These are phyloP conservation scores for Tinamus major DNA, from an alignment of 2,797 vertebrate genomes.

Conservation along the genomic window DNA sequence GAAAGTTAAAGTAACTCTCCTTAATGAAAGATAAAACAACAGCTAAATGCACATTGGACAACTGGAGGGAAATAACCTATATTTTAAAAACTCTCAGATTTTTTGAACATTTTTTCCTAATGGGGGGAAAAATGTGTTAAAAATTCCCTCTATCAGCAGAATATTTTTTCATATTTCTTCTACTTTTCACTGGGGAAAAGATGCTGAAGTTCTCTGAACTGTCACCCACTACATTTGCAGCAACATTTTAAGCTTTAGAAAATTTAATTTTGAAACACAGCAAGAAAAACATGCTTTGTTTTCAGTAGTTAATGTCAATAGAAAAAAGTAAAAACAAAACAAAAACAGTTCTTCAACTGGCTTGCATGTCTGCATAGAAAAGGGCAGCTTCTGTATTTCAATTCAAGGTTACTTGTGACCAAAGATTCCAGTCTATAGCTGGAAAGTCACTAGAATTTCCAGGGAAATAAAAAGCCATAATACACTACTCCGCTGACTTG, in stretches of 20 bases:
- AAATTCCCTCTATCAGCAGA: background rate
- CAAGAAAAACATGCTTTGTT: background rate
- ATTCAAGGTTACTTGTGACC: background rate
- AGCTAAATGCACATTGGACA: background rate
- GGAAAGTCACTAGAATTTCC: conserved; percentile 38
- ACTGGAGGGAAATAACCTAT: background rate
- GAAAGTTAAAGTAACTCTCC: background rate
- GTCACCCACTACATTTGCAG: background rate
- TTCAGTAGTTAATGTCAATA: background rate
- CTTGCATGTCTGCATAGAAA: background rate
- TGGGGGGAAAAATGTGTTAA: rapidly evolving
- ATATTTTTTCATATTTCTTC: background rate
- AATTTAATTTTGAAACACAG: background rate
- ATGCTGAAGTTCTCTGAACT: background rate
- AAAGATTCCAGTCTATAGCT: conserved; percentile 21
- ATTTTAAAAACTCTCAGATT: background rate
- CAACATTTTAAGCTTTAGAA: background rate
- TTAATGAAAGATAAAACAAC: background rate
- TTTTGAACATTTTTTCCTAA: background rate
- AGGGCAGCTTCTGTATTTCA: conserved; percentile 9
- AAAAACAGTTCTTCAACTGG: background rate
- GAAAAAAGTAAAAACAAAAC: background rate
- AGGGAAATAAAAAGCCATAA: conserved; percentile 37
- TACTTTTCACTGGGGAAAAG: background rate
- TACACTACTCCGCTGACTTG: background rate